A percentile compares a stretch with the other conserved stretches of the same genome.
Conservation (phyloP, 2,888 invertebrate genomes). For the Mellilla xanthometata region DNA sequence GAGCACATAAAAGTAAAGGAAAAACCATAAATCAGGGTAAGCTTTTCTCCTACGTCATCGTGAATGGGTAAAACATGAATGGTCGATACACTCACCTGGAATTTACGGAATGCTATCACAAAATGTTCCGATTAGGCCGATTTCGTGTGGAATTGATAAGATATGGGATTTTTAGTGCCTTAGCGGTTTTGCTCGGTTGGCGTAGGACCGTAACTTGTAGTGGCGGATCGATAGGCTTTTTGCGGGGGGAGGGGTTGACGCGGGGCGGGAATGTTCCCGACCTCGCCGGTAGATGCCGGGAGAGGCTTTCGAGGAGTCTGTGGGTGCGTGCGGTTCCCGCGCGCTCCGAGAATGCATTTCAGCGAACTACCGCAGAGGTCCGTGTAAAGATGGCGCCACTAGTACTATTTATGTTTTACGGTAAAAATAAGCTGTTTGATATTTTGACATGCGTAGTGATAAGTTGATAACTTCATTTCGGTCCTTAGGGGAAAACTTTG, state of each 20-base stretch:
- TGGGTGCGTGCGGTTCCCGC: background rate
- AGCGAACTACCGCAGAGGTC: slow-evolving; percentile 2
- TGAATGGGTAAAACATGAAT: slow-evolving; percentile 53
- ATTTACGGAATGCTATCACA: slow-evolving; percentile 27
- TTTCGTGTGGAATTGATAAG: slow-evolving; percentile 45
- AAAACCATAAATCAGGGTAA: slow-evolving; percentile 43
- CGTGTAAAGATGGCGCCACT: slow-evolving; percentile 27
- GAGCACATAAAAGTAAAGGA: slow-evolving; percentile 38
- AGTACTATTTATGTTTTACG: background rate
- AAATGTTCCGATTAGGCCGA: slow-evolving; percentile 49
- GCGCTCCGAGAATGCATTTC: slow-evolving; percentile 17
- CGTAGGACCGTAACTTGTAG: slow-evolving; percentile 57
- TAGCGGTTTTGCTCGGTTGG: slow-evolving; percentile 58
- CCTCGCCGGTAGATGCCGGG: slow-evolving; percentile 66
- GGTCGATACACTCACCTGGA: slow-evolving; percentile 46
- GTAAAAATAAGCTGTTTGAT: background rate
- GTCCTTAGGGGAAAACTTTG: background rate
- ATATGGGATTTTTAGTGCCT: slow-evolving; percentile 51
- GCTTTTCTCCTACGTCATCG: slow-evolving; percentile 55
- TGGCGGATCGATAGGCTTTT: slow-evolving; percentile 69
- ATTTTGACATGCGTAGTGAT: background rate
- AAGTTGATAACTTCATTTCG: background rate
- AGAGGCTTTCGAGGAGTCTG: slow-evolving; percentile 36
- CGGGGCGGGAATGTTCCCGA: slow-evolving; percentile 47
- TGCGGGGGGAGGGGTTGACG: slow-evolving; percentile 35